Evolutionary conservation across 2,113 vertebrate genomes (phyloP).

Genomic region (Neofelis nebulosa): DNA sequence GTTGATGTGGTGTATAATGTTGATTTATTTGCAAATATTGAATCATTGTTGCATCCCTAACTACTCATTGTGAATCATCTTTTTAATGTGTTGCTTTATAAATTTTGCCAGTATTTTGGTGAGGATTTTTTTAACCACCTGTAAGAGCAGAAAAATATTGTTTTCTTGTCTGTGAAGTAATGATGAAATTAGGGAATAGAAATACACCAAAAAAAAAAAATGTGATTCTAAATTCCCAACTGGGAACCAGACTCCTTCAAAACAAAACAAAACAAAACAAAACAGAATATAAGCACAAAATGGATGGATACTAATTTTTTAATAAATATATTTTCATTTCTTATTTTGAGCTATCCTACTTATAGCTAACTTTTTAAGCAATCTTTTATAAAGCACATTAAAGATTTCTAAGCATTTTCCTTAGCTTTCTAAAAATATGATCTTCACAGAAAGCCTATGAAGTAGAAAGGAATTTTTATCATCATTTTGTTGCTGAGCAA

Average conservation of each 20-base stretch:
- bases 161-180: constrained; percentile 2
- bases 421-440: background rate
- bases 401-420: background rate
- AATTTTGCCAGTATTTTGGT: background rate
- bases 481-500: background rate
- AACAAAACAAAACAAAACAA: background rate
- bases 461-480: background rate
- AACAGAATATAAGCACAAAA: background rate
- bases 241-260: background rate
- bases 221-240: background rate
- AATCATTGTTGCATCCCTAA: background rate
- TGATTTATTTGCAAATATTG: background rate
- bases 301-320: background rate
- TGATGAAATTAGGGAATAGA: background rate
- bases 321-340: background rate
- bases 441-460: background rate
- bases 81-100: background rate
- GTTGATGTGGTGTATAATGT: background rate
- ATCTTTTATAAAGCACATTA: background rate
- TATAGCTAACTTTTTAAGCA: background rate
- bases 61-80: background rate
- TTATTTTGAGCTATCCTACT: background rate
- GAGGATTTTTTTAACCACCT: background rate
- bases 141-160: background rate
- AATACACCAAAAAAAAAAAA: constrained; percentile 40